These are phyloP conservation scores for Pelosia muscerda DNA, from an alignment of 2,888 invertebrate species.

Conservation along the genomic window DNA sequence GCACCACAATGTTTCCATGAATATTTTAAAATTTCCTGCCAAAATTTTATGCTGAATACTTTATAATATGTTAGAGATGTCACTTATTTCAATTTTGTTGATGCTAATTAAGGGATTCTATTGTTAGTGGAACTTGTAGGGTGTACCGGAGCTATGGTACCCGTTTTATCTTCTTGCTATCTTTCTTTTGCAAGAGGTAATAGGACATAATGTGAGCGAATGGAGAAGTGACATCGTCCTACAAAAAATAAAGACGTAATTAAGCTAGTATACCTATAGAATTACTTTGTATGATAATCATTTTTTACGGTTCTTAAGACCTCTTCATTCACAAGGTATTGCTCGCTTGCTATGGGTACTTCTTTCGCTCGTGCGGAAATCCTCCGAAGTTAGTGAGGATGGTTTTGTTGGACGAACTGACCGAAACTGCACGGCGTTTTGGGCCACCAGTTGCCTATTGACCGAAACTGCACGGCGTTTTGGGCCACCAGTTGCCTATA, in stretches of 20 bases:
- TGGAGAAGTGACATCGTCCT: neutral
- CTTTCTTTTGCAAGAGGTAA: neutral
- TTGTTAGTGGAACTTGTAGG: conserved; percentile 11
- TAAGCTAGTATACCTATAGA: neutral
- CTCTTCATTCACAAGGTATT: no score
- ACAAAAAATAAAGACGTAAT: neutral
- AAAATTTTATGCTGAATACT: conserved; percentile 30
- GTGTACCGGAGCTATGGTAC: neutral
- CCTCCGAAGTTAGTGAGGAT: no score
- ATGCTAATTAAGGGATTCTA: conserved; percentile 25
- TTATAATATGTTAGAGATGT: conserved; percentile 24
- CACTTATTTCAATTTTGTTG: conserved; percentile 25
- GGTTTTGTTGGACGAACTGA: no score
- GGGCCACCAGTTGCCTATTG: no score
- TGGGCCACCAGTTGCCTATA: no score
- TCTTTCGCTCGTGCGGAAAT: no score
- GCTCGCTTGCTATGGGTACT: no score
- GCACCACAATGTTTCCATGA: conserved; percentile 35
- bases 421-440: no score
- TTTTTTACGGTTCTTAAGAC: no score
- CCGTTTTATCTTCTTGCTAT: neutral
- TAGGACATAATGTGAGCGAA: neutral
- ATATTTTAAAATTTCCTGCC: conserved; percentile 32
- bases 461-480: no score
- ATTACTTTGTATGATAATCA: neutral